These are phyloP conservation scores for Callipepla squamata DNA, from an alignment of 2,113 vertebrate species.

Conservation along the genomic window DNA sequence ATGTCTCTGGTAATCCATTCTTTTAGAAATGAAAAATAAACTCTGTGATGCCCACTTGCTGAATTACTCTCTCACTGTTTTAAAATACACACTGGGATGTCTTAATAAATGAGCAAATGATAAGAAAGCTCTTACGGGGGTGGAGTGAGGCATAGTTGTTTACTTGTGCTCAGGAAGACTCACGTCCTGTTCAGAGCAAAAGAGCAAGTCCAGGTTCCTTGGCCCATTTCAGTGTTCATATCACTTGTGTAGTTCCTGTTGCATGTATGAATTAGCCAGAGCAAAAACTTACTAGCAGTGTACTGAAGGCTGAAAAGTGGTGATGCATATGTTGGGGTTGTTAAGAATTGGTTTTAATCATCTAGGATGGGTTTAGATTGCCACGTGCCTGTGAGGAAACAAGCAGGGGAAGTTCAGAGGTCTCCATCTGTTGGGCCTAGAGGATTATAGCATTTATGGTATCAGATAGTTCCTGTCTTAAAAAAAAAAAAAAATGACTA, in stretches of 20 bases:
- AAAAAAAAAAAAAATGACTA: neutral
- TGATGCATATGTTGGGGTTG: neutral
- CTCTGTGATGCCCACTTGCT: neutral
- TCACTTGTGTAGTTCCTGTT: neutral
- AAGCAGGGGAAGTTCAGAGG: neutral
- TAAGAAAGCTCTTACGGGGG: neutral
- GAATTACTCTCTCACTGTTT: neutral
- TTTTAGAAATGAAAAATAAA: neutral
- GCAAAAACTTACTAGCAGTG: neutral
- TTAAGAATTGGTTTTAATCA: neutral
- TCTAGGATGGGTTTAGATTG: neutral
- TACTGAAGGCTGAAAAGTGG: neutral
- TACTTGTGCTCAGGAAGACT: neutral
- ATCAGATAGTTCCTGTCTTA: neutral
- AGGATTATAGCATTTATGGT: neutral
- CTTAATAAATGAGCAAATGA: neutral
- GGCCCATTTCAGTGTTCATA: neutral
- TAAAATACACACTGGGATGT: neutral
- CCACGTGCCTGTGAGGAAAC: neutral
- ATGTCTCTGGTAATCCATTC: neutral
- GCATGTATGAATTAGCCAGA: fast-evolving
- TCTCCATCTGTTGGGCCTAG: neutral
- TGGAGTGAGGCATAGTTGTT: neutral
- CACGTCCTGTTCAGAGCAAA: neutral
- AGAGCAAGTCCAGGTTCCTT: neutral